A percentile compares a stretch with the other conserved stretches of the same genome.
Conservation (phyloP, 2,113 vertebrate species). For the Zosterops borbonicus region DNA sequence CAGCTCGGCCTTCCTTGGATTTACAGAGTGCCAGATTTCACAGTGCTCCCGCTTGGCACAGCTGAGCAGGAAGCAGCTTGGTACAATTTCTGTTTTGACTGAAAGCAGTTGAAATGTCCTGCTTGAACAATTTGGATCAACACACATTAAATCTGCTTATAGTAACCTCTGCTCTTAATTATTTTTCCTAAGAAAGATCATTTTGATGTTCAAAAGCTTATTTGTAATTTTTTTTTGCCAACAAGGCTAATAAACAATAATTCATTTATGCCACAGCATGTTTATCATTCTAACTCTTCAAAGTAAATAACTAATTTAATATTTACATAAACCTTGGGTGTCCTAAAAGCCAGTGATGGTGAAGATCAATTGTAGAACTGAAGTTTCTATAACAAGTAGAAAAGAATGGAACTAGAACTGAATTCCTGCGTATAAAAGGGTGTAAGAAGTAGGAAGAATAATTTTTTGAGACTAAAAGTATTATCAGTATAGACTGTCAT, state of each 20-base stretch:
- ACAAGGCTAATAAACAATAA: neutral
- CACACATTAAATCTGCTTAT: neutral
- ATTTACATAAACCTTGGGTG: neutral
- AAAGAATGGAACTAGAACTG: neutral
- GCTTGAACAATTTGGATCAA: neutral
- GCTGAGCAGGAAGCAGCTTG: neutral
- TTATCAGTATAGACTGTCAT: neutral
- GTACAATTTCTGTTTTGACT: neutral
- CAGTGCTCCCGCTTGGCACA: neutral
- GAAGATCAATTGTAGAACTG: neutral
- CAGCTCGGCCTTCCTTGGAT: neutral
- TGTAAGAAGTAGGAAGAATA: neutral
- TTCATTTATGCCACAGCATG: neutral
- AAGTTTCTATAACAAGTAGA: neutral
- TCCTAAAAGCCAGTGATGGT: neutral
- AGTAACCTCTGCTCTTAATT: neutral
- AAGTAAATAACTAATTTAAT: neutral
- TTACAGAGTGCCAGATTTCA: neutral
- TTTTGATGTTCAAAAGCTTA: neutral
- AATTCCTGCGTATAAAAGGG: neutral
- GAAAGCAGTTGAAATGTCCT: neutral
- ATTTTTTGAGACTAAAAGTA: neutral
- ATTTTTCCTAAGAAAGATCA: neutral
- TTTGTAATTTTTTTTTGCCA: neutral
- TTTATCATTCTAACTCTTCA: neutral